phyloP scores from a whole-genome alignment of 2,113 vertebrate genomes.

The Pampusana beccarii region DNA sequence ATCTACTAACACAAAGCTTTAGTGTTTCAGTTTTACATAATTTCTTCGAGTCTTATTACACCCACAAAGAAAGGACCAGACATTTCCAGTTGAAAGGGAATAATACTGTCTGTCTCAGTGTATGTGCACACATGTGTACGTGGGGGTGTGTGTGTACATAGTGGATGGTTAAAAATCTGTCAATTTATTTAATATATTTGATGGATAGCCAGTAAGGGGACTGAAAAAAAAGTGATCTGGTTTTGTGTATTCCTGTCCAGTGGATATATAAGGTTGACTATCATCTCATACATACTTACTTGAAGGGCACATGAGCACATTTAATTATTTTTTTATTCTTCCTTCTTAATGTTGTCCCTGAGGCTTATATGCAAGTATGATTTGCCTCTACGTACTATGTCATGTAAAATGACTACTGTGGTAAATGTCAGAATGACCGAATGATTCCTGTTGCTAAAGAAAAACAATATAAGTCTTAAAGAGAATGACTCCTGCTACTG shows the following conservation, averaged over 20 bases:
- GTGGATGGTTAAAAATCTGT: background rate
- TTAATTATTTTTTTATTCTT: background rate
- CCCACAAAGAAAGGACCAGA: background rate
- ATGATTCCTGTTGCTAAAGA: no score
- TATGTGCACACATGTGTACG: no score
- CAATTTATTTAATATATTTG: background rate
- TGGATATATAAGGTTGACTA: background rate
- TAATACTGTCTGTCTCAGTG: accelerated
- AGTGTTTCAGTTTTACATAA: background rate
- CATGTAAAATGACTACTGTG: background rate
- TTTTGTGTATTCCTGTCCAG: background rate
- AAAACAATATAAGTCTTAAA: no score
- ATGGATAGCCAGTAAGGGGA: background rate
- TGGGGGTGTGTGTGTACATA: background rate
- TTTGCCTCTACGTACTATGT: background rate
- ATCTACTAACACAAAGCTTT: background rate
- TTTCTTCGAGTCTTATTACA: background rate
- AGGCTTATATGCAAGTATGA: background rate
- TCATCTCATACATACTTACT: background rate
- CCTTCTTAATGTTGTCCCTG: background rate
- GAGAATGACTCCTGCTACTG: no score
- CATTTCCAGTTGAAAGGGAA: background rate
- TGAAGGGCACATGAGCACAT: background rate
- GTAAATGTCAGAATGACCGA: no score
- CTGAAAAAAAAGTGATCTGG: background rate